Evolutionary conservation across 2,113 vertebrate species (phyloP).

Genomic region (Accipiter virgatus): DNA sequence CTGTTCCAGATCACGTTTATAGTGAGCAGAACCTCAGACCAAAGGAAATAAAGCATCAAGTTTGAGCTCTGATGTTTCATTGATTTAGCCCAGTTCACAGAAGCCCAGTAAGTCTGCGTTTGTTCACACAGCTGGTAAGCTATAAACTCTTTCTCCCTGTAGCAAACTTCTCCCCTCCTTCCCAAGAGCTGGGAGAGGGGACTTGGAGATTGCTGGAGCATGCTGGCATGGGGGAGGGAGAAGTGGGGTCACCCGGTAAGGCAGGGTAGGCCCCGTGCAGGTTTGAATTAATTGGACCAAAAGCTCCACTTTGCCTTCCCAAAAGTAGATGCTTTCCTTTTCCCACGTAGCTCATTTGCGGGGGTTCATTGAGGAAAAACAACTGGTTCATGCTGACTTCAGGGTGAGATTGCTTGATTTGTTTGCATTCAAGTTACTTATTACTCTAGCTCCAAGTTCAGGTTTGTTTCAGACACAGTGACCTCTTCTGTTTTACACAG

Average conservation of each 20-base stretch:
- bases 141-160: neutral
- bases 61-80: conserved; percentile 48
- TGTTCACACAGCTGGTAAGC: conserved; percentile 43
- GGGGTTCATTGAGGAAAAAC: neutral
- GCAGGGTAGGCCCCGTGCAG: neutral
- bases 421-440: conserved; percentile 8
- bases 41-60: conserved; percentile 30
- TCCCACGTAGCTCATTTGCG: neutral
- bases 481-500: neutral
- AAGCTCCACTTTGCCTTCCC: neutral
- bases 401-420: neutral
- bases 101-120: conserved; percentile 36
- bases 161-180: neutral
- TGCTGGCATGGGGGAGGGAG: neutral
- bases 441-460: neutral
- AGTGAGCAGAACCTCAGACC: neutral
- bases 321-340: neutral
- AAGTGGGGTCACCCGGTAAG: neutral
- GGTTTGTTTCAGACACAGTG: conserved; percentile 13
- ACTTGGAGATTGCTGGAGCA: neutral
- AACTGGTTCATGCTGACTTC: neutral
- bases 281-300: neutral
- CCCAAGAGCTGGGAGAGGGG: neutral
- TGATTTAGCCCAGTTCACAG: conserved; percentile 45
- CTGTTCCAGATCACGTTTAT: conserved; percentile 48